Base-by-base conservation (phyloP, 2,797 vertebrate genomes). In the Tachyglossus aculeatus region DNA sequence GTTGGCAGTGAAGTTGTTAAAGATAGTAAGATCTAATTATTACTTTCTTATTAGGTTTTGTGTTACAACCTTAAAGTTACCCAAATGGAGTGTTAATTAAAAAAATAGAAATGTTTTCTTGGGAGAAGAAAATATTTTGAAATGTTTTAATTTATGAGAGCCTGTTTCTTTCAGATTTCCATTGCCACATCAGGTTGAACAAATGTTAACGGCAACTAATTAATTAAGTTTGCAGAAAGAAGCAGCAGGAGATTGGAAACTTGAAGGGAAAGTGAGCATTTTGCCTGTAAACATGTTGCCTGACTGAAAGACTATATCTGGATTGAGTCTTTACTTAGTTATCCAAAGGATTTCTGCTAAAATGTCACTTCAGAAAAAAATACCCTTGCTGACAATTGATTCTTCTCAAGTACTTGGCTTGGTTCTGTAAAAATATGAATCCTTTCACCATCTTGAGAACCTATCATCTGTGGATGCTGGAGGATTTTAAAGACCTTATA, bases 141-240 rank as follows among this genome's bases (percentile, higher is more conserved):
- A 86, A 78, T 85, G 80, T 88, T 88, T 82, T 76, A 71, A 77
- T 78, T 67, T 71, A 52, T 3, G 55, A 71, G 61, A 85, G 31
- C 69, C 52, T 45, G 31, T 47, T 74, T 74, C 56, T 73, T 68
- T 67, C 67, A 47, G 58, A 60, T 71, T 81, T 77, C 74, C 75
- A 70, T 81, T 72, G 53, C 57, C 0, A 62, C 68, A 58, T 59
- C 78, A 85, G 80, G 74, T 70, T 81, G 75, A 79, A 77, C 85
- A 86, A 85, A 83, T 89, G 82, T 84, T 88, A 86, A 74, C 74
- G 50, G 62, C 77, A 80, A 80, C 71, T 82, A 88, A 88, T 85
- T 84, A 86, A 86, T 85, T 85, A 83, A 86, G 81, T 85, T 85
- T 82, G 82, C 75, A 72, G 86, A 77, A 83, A 86, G 77, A 74